Percentiles rank a stretch among this genome's conserved stretches.
These are phyloP conservation scores for Delphinus delphis DNA, from an alignment of 2,113 vertebrate genomes.

Conservation along the genomic window DNA sequence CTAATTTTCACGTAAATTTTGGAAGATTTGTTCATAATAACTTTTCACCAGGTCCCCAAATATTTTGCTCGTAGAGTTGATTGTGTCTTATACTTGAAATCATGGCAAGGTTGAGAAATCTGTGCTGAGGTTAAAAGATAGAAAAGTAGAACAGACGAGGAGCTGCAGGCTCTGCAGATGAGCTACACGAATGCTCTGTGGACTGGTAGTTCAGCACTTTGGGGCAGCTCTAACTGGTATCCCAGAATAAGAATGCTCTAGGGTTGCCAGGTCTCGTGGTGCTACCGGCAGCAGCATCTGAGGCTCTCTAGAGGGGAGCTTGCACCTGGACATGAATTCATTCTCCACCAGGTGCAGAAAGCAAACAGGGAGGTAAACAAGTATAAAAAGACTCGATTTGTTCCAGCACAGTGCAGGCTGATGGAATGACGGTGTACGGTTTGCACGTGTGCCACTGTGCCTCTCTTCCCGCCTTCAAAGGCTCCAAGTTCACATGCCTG, in stretches of 20 bases:
- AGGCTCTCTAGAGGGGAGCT: background rate
- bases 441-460: background rate
- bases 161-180: background rate
- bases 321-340: background rate
- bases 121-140: background rate
- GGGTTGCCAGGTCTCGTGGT: background rate
- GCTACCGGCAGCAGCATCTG: background rate
- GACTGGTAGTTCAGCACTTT: background rate
- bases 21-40: background rate
- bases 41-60: background rate
- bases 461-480: conserved; percentile 45
- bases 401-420: background rate
- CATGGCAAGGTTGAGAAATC: background rate
- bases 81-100: background rate
- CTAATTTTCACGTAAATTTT: background rate
- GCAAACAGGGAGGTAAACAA: conserved; percentile 57
- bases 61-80: background rate
- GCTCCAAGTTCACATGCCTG: conserved; percentile 61
- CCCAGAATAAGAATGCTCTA: background rate
- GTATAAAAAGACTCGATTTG: background rate
- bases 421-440: background rate
- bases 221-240: background rate
- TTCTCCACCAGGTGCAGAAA: background rate
- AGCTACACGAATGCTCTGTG: background rate
- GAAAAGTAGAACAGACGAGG: background rate